Percentiles rank a stretch among this genome's conserved stretches.
These are phyloP conservation scores for Copsychus sechellarum DNA, from an alignment of 2,113 vertebrate genomes.

Conservation along the genomic window DNA sequence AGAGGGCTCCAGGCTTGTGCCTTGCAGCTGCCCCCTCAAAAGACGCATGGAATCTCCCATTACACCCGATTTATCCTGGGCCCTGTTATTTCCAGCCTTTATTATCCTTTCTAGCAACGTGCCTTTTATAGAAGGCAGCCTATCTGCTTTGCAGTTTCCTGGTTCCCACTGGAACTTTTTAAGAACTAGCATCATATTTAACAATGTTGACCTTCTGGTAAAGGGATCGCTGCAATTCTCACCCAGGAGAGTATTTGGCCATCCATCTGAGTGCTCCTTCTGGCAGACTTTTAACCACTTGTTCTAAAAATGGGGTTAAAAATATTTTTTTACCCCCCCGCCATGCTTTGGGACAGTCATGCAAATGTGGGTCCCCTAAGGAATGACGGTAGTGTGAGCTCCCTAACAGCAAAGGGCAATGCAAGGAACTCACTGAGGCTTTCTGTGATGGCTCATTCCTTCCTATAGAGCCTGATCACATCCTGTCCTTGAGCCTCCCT, in stretches of 20 bases:
- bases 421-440: background rate
- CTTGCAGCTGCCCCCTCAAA: constrained; percentile 5
- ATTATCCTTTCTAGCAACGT: constrained; percentile 27
- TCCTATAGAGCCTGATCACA: background rate
- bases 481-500: background rate
- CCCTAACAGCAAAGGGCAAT: background rate
- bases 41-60: background rate
- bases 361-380: background rate
- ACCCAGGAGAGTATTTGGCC: background rate
- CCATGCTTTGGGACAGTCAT: background rate
- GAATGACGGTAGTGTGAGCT: background rate
- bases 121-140: constrained; percentile 51
- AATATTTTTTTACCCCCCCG: background rate
- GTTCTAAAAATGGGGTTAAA: background rate
- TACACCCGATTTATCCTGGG: background rate
- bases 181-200: background rate
- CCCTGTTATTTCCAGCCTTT: constrained; percentile 22
- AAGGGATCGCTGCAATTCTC: background rate
- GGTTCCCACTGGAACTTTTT: constrained; percentile 51
- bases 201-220: background rate
- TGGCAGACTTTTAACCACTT: background rate
- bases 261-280: background rate
- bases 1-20: background rate
- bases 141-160: background rate
- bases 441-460: background rate